These are phyloP conservation scores for Labrus mixtus DNA, from an alignment of 2,113 vertebrate species.

Conservation along the genomic window DNA sequence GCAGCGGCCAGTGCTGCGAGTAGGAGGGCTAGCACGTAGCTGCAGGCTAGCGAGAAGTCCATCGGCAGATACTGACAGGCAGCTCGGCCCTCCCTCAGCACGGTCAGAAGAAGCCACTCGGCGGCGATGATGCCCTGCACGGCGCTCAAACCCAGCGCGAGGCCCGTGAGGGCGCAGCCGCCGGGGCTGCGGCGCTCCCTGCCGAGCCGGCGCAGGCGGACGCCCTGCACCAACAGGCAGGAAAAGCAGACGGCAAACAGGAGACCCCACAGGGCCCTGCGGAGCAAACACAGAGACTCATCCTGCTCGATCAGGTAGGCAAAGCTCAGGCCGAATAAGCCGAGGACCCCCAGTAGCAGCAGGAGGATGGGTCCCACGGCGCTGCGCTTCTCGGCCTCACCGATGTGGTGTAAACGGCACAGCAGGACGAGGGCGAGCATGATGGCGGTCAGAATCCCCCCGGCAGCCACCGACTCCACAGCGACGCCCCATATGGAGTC, in stretches of 20 bases:
- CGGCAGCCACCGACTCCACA: constrained; percentile 89
- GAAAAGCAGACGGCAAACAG: constrained; percentile 95
- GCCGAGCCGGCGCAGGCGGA: constrained; percentile 89
- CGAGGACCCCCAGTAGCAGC: constrained; percentile 91
- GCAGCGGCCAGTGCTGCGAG: constrained; percentile 85
- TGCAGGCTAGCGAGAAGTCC: constrained; percentile 93
- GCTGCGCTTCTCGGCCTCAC: constrained; percentile 92
- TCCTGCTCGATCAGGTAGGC: constrained; percentile 94
- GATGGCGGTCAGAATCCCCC: constrained; percentile 88
- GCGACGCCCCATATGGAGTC: constrained; percentile 96
- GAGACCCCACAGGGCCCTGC: constrained; percentile 93
- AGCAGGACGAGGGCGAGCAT: constrained; percentile 90
- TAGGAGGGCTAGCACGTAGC: constrained; percentile 91
- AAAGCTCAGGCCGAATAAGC: constrained; percentile 93
- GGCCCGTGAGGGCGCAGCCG: constrained; percentile 88
- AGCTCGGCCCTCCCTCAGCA: constrained; percentile 88
- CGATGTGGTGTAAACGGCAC: constrained; percentile 91
- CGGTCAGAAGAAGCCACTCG: constrained; percentile 93
- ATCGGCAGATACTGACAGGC: constrained; percentile 92
- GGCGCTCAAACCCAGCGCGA: constrained; percentile 88
- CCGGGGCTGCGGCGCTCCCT: constrained; percentile 89
- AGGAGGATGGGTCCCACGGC: constrained; percentile 91
- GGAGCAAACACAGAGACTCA: constrained; percentile 89
- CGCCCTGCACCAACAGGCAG: constrained; percentile 92
- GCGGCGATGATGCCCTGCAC: constrained; percentile 95